phyloP scores from a whole-genome alignment of 2,113 vertebrate species.

The Furnarius figulus region DNA sequence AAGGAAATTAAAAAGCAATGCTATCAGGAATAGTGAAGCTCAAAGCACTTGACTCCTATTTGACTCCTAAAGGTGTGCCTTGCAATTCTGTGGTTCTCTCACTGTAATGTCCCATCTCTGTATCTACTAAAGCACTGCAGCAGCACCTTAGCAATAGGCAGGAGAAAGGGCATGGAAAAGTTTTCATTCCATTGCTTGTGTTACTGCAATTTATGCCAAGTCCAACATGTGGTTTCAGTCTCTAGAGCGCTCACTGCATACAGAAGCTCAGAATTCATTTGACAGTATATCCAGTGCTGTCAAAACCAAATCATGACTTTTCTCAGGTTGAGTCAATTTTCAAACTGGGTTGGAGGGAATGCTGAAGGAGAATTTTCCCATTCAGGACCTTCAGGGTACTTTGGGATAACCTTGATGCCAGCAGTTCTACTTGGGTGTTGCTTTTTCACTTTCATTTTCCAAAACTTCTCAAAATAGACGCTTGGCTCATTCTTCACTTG shows the following conservation, averaged over 20 bases:
- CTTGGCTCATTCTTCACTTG: neutral
- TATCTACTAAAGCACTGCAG: neutral
- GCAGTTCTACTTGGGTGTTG: neutral
- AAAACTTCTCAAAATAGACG: neutral
- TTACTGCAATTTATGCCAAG: neutral
- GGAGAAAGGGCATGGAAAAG: neutral
- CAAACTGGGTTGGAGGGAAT: neutral
- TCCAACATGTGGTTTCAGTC: neutral
- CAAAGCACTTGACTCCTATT: neutral
- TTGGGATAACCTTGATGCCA: neutral
- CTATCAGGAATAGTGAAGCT: neutral
- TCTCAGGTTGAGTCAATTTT: neutral
- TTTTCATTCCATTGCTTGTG: neutral
- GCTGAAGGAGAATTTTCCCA: neutral
- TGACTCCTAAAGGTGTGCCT: neutral
- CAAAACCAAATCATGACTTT: neutral
- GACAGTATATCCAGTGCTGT: neutral
- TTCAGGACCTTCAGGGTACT: neutral
- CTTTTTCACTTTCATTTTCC: neutral
- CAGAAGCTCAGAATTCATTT: neutral
- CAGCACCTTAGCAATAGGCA: neutral
- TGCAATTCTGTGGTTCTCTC: neutral
- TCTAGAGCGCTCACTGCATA: neutral
- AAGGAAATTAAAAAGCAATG: neutral
- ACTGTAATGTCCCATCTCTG: rapidly evolving